phyloP scores from a whole-genome alignment of 92 coral and sea anemone species.

The Micromussa lordhowensis region DNA sequence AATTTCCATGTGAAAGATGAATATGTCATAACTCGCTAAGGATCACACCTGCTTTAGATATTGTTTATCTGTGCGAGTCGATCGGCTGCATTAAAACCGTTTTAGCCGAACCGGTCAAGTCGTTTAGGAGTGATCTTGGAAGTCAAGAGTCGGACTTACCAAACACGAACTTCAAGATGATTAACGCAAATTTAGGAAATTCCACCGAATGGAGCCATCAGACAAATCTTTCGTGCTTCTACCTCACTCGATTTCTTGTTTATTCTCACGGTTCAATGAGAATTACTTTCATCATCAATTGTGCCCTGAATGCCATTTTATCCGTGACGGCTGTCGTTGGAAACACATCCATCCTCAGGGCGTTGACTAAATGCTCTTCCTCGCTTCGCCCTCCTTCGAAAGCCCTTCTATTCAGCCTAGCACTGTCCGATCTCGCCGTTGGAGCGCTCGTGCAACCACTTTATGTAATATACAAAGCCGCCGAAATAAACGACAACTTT shows the following conservation, averaged over 20 bases:
- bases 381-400: conserved; percentile 35
- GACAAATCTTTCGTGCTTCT: conserved; percentile 14
- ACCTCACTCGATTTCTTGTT: conserved; percentile 31
- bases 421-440: conserved; percentile 36
- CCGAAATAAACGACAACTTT: conserved; percentile 33
- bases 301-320: conserved; percentile 31
- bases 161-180: neutral
- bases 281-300: conserved; percentile 22
- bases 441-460: conserved; percentile 28
- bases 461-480: conserved; percentile 36
- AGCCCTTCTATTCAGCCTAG: conserved; percentile 27
- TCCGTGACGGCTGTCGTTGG: conserved; percentile 36
- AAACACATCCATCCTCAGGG: conserved; percentile 32
- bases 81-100: conserved; percentile 1
- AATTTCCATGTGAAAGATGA: conserved; percentile 19
- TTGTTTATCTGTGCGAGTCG: conserved; percentile 2
- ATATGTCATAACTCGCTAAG: neutral
- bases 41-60: conserved; percentile 10
- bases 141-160: neutral
- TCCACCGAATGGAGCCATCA: neutral
- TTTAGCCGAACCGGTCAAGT: neutral
- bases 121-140: neutral
- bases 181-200: conserved; percentile 12
- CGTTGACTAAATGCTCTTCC: conserved; percentile 16
- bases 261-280: conserved; percentile 6